Conservation (phyloP, 2,113 vertebrate genomes). For the Siniperca chuatsi region DNA sequence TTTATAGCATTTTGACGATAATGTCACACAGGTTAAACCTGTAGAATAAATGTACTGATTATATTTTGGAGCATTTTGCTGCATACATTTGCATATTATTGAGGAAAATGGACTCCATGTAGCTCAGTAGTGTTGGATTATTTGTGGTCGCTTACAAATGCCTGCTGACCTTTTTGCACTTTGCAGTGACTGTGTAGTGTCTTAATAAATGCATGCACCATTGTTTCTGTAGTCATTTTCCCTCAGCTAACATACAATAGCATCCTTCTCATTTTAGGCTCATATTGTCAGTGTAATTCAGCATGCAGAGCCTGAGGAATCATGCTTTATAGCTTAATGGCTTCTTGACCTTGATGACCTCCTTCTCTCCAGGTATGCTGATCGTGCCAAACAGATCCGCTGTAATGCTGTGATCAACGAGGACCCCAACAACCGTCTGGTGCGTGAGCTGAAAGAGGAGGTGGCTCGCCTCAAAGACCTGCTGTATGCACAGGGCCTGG, state of each 20-base stretch:
- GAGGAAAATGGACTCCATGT: not conserved
- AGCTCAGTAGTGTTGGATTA: not conserved
- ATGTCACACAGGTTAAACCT: not conserved
- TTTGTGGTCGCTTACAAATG: not conserved
- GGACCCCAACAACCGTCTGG: conserved; percentile 98
- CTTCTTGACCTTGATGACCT: not conserved
- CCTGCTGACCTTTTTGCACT: not conserved
- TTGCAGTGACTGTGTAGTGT: not conserved
- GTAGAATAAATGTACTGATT: not conserved
- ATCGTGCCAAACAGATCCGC: conserved; percentile 98
- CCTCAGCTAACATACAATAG: not conserved
- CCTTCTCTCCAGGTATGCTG: conserved; percentile 88
- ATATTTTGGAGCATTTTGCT: conserved; percentile 12
- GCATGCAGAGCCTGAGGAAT: not conserved
- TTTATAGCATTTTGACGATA: not conserved
- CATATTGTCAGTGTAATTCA: not conserved
- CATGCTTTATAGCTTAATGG: not conserved
- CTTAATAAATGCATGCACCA: not conserved
- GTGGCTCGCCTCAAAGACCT: conserved; percentile 96
- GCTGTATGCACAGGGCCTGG: conserved; percentile 93
- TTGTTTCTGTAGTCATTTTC: not conserved
- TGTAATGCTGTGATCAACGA: conserved; percentile 98
- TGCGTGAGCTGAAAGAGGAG: conserved; percentile 97
- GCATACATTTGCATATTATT: not conserved
- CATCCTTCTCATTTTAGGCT: not conserved